Conservation (phyloP, 1,140 invertebrate genomes). For the Drosophila leontia region DNA sequence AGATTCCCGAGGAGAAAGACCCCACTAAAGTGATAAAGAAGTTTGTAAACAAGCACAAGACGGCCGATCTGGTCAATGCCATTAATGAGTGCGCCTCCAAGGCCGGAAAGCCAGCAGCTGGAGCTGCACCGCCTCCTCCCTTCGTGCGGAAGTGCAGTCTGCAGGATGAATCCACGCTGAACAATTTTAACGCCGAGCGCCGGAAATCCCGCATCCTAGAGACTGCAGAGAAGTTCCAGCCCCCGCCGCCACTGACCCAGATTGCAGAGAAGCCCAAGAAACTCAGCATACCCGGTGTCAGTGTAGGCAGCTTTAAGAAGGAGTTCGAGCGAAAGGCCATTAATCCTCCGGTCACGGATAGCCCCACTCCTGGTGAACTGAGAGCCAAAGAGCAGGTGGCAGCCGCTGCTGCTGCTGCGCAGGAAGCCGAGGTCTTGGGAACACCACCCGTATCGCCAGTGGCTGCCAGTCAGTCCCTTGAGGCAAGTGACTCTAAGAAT, state of each 20-base stretch:
- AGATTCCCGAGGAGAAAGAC: constrained; percentile 74
- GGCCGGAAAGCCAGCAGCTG: neutral
- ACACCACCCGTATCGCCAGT: constrained; percentile 39
- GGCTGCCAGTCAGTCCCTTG: constrained; percentile 28
- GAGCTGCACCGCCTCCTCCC: constrained; percentile 20
- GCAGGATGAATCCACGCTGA: constrained; percentile 84
- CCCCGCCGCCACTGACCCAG: constrained; percentile 57
- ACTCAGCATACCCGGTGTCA: constrained; percentile 91
- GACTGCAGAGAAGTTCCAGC: constrained; percentile 90
- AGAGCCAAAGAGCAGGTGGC: constrained; percentile 74
- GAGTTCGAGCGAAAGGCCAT: constrained; percentile 92
- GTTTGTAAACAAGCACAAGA: constrained; percentile 82
- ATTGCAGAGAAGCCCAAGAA: constrained; percentile 90
- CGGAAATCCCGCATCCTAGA: constrained; percentile 90
- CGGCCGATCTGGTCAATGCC: constrained; percentile 80
- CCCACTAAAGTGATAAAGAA: constrained; percentile 83
- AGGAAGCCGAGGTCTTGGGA: constrained; percentile 51
- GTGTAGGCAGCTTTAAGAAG: constrained; percentile 92
- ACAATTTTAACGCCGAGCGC: constrained; percentile 85
- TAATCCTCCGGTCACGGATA: constrained; percentile 85
- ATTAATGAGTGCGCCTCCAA: constrained; percentile 72
- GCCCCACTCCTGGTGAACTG: constrained; percentile 68
- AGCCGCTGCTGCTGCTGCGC: constrained; percentile 76
- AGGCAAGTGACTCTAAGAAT: constrained; percentile 78
- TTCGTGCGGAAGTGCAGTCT: constrained; percentile 81